These are phyloP conservation scores for Dastarcus helophoroides DNA, from an alignment of 2,888 invertebrate genomes.

Conservation along the genomic window DNA sequence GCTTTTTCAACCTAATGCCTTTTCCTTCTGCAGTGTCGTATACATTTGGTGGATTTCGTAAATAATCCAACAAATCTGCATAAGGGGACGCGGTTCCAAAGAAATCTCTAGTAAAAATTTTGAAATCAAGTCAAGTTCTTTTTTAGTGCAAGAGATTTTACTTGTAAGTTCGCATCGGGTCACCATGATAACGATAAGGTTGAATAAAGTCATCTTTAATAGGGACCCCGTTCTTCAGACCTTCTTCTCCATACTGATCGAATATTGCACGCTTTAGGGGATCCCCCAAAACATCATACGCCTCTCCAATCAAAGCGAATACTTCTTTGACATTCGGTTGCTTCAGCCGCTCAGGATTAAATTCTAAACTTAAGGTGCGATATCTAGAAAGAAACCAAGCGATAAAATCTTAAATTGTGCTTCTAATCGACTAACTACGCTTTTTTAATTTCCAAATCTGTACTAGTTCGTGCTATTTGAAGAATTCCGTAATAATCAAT, in stretches of 20 bases:
- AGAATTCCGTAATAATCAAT: slow-evolving; percentile 71
- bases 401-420: background rate
- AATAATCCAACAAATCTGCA: slow-evolving; percentile 58
- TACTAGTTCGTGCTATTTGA: slow-evolving; percentile 52
- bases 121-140: background rate
- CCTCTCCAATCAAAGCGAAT: slow-evolving; percentile 59
- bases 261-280: slow-evolving; percentile 61
- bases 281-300: slow-evolving; percentile 65
- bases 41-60: slow-evolving; percentile 49
- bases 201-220: slow-evolving; percentile 53
- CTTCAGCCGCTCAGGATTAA: slow-evolving; percentile 42
- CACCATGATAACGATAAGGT: slow-evolving; percentile 72
- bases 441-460: slow-evolving; percentile 57
- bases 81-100: slow-evolving; percentile 78
- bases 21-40: slow-evolving; percentile 49
- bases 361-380: slow-evolving; percentile 40
- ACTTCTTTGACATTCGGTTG: slow-evolving; percentile 47
- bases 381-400: slow-evolving; percentile 18
- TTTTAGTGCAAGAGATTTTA: background rate
- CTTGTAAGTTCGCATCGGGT: slow-evolving; percentile 55
- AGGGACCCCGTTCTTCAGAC: slow-evolving; percentile 69
- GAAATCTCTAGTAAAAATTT: slow-evolving; percentile 44
- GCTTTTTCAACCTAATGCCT: slow-evolving; percentile 49
- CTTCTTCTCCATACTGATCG: slow-evolving; percentile 84
- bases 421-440: slow-evolving; percentile 41